Evolutionary conservation across 2,113 vertebrate genomes (phyloP), one percentile per base, ranked within the genome.

Genomic region (Chaenogobius annularis): DNA sequence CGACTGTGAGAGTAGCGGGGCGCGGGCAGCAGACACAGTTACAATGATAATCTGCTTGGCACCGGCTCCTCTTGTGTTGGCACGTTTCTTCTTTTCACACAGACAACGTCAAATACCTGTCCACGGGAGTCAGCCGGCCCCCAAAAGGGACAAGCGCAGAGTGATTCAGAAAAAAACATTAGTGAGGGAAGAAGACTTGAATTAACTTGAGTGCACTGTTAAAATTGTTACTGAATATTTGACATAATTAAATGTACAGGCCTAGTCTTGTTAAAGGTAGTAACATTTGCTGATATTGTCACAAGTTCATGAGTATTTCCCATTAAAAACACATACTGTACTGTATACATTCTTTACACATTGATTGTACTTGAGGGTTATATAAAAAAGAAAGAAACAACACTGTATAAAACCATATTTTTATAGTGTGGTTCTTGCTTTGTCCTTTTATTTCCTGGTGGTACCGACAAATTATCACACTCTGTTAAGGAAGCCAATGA

Each of bases 71-170:
- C 83, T 84, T 82, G 78, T 87, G 85, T 89, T 92, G 90, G 89
- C 90, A 90, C 79, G 20, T 79, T 87, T 69, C 81, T 77, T 65
- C 62, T 69, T 83, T 72, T 88, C 90, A 89, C 65, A 76, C 88
- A 90, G 87, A 87, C 87, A 81, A 87, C 88, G 86, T 91, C 83
- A 90, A 90, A 90, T 86, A 87, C 83, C 85, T 90, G 90, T 88
- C 86, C 81, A 83, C 85, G 62, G 83, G 86, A 86, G 74, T 79
- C 77, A 44, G 61, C 50, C 54, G 72, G 63, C 56, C 17, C 72
- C 62, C 84, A 72, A 73, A 56, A 74, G 48, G 70, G 69, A 47
- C 61, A 66, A 44, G 2, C n/a, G 22, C 59, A 50, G 64, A 79
- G 75, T 66, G 63, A 72, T 72, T 79, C 65, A 75, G 7, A 56